These are phyloP conservation scores for Proteles cristata DNA, from an alignment of 2,113 vertebrate genomes.

Conservation along the genomic window DNA sequence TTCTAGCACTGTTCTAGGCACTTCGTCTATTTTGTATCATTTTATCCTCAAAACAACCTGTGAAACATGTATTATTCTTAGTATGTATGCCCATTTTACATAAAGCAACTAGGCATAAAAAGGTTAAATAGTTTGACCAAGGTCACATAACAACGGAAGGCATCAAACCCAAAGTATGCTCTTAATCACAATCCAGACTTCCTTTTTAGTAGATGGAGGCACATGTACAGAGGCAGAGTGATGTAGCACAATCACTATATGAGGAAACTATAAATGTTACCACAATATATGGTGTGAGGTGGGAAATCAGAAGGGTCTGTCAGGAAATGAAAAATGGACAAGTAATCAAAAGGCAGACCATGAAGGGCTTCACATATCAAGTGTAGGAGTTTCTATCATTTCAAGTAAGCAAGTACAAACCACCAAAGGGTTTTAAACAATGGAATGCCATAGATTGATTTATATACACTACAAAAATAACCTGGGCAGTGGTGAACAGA, in stretches of 20 bases:
- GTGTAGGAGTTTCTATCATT: background rate
- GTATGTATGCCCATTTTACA: background rate
- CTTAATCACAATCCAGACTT: background rate
- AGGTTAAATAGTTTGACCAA: background rate
- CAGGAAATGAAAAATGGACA: slow-evolving; percentile 22
- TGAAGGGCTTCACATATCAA: background rate
- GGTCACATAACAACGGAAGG: background rate
- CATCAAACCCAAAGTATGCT: background rate
- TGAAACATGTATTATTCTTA: background rate
- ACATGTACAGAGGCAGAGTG: background rate
- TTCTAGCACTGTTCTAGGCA: background rate
- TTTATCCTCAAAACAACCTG: background rate
- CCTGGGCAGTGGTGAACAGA: background rate
- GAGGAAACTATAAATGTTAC: background rate
- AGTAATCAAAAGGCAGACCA: background rate
- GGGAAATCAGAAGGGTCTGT: background rate
- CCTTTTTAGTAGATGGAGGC: background rate
- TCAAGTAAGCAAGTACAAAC: slow-evolving; percentile 12
- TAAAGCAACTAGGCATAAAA: background rate
- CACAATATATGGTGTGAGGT: background rate
- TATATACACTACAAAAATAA: slow-evolving; percentile 48
- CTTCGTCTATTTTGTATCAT: background rate
- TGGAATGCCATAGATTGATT: background rate
- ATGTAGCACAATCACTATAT: background rate
- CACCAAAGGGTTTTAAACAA: slow-evolving; percentile 48